Evolutionary conservation across 2,888 invertebrate genomes (phyloP).

Genomic region (Venustoraphidia nigricollis): DNA sequence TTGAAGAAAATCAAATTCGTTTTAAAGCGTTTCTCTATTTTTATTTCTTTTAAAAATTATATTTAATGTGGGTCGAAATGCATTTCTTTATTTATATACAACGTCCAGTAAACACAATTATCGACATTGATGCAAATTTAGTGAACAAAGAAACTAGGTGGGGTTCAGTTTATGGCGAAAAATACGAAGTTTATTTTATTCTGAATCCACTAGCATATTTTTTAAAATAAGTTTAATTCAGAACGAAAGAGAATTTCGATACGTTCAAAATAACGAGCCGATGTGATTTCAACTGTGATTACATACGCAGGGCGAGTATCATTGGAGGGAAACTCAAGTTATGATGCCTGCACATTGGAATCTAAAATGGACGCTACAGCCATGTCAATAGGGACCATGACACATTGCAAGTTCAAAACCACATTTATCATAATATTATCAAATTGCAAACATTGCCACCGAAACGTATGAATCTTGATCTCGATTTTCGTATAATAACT

Average conservation of each 20-base stretch:
- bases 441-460: too few relatives aligned
- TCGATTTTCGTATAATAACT: neutral
- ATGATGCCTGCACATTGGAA: neutral
- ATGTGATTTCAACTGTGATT: too few relatives aligned
- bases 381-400: conserved; percentile 3
- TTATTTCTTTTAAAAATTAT: neutral
- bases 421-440: neutral
- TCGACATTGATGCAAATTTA: too few relatives aligned
- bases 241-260: neutral
- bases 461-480: neutral
- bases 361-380: conserved; percentile 7
- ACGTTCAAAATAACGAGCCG: neutral
- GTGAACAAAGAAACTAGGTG: too few relatives aligned
- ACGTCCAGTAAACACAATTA: too few relatives aligned
- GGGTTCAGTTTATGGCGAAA: too few relatives aligned
- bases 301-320: too few relatives aligned
- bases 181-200: too few relatives aligned
- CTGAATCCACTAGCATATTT: neutral
- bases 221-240: conserved; percentile 1
- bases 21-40: neutral
- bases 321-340: too few relatives aligned
- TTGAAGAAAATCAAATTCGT: neutral
- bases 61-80: neutral
- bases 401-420: neutral
- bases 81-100: too few relatives aligned